A percentile compares a stretch with the other conserved stretches of the same genome.
Conservation (phyloP, 2,113 vertebrate genomes). For the Copsychus sechellarum region DNA sequence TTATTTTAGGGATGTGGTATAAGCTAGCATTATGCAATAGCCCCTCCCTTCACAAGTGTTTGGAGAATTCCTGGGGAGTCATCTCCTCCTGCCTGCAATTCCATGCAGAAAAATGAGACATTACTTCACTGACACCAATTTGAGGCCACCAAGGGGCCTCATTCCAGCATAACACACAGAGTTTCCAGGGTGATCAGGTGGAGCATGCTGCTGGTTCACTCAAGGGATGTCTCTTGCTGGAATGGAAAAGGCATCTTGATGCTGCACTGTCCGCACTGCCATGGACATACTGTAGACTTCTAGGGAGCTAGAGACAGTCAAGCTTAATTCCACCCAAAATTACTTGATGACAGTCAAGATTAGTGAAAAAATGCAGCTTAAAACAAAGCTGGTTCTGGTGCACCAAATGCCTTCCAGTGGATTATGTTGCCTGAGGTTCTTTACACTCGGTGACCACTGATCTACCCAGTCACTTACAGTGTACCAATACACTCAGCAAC, state of each 20-base stretch:
- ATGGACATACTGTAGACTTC: background rate
- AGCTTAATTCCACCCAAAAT: background rate
- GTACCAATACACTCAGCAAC: background rate
- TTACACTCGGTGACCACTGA: fast-evolving
- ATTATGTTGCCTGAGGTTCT: background rate
- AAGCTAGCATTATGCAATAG: constrained; percentile 18
- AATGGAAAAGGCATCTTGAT: background rate
- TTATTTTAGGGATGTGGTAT: constrained; percentile 10
- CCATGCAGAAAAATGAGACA: background rate
- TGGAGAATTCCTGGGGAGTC: background rate
- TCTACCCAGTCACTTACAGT: background rate
- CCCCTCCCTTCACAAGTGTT: background rate
- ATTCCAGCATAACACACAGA: background rate
- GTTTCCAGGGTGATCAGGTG: background rate
- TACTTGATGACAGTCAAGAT: background rate
- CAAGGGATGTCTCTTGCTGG: background rate
- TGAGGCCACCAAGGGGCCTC: background rate
- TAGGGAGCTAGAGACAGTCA: background rate
- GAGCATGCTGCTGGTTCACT: background rate
- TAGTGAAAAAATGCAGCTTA: background rate
- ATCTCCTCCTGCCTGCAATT: background rate
- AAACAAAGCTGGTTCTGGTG: background rate
- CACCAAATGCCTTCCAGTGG: background rate
- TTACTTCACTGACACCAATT: constrained; percentile 18
- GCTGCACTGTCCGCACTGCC: fast-evolving